phyloP scores from a whole-genome alignment of 2,797 vertebrate genomes.

The Sebastes cheni region DNA sequence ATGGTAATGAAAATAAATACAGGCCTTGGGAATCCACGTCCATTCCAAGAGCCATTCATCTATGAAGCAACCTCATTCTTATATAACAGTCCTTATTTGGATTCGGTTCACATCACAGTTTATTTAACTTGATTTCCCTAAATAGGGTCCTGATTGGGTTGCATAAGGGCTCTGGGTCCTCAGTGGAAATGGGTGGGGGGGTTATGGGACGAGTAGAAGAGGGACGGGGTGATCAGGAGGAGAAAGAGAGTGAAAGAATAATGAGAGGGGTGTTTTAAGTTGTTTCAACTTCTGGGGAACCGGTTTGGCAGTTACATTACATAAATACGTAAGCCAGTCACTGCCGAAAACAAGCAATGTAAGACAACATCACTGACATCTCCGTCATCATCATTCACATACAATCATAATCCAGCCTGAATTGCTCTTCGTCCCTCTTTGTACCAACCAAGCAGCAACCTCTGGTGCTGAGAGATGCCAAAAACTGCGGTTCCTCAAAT shows the following conservation, averaged over 20 bases:
- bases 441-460: no score
- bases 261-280: slow-evolving; percentile 25
- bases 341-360: slow-evolving; percentile 29
- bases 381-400: neutral
- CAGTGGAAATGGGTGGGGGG: neutral
- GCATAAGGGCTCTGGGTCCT: slow-evolving; percentile 63
- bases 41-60: slow-evolving; percentile 77
- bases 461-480: no score
- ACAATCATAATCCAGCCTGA: neutral
- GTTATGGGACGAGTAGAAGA: neutral
- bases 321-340: neutral
- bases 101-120: slow-evolving; percentile 76
- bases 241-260: slow-evolving; percentile 21
- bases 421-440: neutral
- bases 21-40: slow-evolving; percentile 84
- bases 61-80: slow-evolving; percentile 78
- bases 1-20: slow-evolving; percentile 88
- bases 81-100: slow-evolving; percentile 75
- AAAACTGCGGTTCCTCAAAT: no score
- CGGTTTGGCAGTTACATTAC: slow-evolving; percentile 24
- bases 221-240: neutral
- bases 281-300: slow-evolving; percentile 19
- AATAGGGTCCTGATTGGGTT: slow-evolving; percentile 77
- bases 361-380: neutral
- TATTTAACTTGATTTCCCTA: slow-evolving; percentile 79